Evolutionary conservation across 2,888 invertebrate species (phyloP).

Genomic region (Pachliopta kotzebuea): DNA sequence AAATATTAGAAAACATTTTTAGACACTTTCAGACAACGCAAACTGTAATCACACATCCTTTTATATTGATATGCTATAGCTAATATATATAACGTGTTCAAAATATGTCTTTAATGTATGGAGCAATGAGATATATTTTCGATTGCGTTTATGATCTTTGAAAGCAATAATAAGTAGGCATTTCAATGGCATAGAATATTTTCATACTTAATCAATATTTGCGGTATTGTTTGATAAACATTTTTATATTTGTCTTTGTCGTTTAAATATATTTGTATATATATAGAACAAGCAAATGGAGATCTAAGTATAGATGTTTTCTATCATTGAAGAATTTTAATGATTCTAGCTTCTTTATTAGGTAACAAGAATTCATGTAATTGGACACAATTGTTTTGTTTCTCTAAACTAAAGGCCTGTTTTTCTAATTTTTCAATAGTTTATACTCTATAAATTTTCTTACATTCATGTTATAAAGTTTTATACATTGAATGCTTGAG

Average conservation of each 20-base stretch:
- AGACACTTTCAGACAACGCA: no score
- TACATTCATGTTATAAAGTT: neutral
- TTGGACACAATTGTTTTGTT: neutral
- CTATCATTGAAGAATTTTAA: neutral
- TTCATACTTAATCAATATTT: neutral
- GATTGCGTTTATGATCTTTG: constrained; percentile 1
- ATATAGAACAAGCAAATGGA: neutral
- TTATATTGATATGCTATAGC: neutral
- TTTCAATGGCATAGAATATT: neutral
- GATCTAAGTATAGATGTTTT: neutral
- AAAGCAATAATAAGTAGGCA: constrained; percentile 1
- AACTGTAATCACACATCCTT: neutral
- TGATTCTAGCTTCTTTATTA: neutral
- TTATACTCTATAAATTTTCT: neutral
- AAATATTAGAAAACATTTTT: no score
- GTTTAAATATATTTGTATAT: constrained; percentile 1
- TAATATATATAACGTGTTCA: constrained; percentile 6
- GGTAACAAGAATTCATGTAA: neutral
- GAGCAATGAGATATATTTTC: constrained; percentile 3
- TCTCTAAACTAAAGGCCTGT: neutral
- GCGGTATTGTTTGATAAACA: constrained; percentile 1
- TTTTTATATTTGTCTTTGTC: constrained; percentile 3
- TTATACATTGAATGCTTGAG: neutral
- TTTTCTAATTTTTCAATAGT: neutral
- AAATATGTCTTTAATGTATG: constrained; percentile 16